Evolutionary conservation across 2,888 invertebrate genomes (phyloP).

Genomic region (Apoda limacodes): DNA sequence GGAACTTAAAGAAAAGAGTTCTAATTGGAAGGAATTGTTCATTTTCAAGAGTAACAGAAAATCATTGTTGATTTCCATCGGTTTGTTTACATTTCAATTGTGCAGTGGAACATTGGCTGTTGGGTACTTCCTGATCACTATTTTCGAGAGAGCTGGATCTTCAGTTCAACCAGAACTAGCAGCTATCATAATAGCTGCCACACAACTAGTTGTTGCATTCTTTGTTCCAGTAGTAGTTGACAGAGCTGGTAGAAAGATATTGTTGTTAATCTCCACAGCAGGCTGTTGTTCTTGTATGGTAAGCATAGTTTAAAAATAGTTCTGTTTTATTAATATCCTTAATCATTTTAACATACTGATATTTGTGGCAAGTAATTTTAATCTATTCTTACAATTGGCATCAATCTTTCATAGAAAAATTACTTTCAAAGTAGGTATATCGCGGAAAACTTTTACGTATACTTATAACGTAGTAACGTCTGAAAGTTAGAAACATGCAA

Average conservation of each 20-base stretch:
- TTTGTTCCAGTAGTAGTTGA: slow-evolving; percentile 35
- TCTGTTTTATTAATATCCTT: too few relatives aligned
- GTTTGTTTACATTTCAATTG: slow-evolving; percentile 28
- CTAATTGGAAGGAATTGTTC: slow-evolving; percentile 29
- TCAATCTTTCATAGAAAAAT: too few relatives aligned
- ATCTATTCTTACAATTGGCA: too few relatives aligned
- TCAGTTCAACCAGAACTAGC: slow-evolving; percentile 29
- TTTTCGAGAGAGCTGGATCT: slow-evolving; percentile 34
- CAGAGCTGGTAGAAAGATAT: slow-evolving; percentile 28
- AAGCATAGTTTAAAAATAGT: too few relatives aligned
- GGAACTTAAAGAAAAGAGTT: too few relatives aligned
- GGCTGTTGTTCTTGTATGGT: slow-evolving; percentile 33
- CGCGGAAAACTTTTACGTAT: too few relatives aligned
- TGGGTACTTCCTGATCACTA: slow-evolving; percentile 27
- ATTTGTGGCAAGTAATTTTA: too few relatives aligned
- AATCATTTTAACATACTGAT: too few relatives aligned
- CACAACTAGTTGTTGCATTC: slow-evolving; percentile 27
- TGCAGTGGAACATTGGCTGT: slow-evolving; percentile 32
- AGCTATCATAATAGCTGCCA: slow-evolving; percentile 33
- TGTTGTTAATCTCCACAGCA: slow-evolving; percentile 32
- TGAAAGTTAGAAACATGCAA: too few relatives aligned
- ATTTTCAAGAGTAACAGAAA: slow-evolving; percentile 28
- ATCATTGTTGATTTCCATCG: slow-evolving; percentile 29
- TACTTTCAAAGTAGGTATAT: too few relatives aligned
- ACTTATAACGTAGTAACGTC: too few relatives aligned